Conservation (phyloP, 2,797 vertebrate genomes). For the Amblyopsis hoosieri region DNA sequence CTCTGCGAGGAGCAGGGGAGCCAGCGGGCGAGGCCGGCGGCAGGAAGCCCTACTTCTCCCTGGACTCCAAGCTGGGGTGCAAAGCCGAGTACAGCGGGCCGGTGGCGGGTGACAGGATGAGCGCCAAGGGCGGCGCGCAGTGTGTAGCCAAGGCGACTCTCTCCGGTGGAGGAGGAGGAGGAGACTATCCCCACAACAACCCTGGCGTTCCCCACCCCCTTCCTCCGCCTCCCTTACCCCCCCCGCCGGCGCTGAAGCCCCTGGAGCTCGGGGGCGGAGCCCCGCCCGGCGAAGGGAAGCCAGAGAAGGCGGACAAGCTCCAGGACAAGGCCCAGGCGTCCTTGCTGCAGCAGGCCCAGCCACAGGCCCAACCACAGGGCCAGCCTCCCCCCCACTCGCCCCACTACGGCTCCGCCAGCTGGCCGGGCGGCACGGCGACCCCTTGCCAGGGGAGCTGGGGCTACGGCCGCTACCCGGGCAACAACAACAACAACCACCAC, state of each 20-base stretch:
- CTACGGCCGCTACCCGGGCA: conserved; percentile 80
- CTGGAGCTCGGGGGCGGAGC: conserved; percentile 78
- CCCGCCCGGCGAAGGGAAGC: conserved; percentile 72
- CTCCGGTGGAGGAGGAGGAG: conserved; percentile 41
- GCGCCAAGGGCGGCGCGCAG: conserved; percentile 76
- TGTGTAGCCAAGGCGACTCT: conserved; percentile 72
- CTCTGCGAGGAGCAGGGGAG: conserved; percentile 72
- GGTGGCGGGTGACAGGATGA: conserved; percentile 65
- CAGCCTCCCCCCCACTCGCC: conserved; percentile 81
- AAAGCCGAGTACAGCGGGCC: conserved; percentile 76
- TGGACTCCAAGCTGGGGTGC: conserved; percentile 79
- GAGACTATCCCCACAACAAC: conserved; percentile 77
- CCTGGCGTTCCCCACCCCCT: conserved; percentile 68
- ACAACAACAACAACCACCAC: conserved; percentile 10
- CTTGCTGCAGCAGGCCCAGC: conserved; percentile 74
- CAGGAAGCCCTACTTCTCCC: conserved; percentile 79
- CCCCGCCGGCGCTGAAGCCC: conserved; percentile 82
- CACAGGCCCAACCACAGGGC: conserved; percentile 72
- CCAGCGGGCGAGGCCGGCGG: conserved; percentile 69
- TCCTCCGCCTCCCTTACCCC: conserved; percentile 76
- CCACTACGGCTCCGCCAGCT: conserved; percentile 87
- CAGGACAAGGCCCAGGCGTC: conserved; percentile 74
- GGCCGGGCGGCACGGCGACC: conserved; percentile 77
- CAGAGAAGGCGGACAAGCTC: conserved; percentile 79
- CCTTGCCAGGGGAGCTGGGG: conserved; percentile 81